Evolutionary conservation across 2,888 invertebrate genomes (phyloP).

Genomic region (Yponomeuta malinellus): DNA sequence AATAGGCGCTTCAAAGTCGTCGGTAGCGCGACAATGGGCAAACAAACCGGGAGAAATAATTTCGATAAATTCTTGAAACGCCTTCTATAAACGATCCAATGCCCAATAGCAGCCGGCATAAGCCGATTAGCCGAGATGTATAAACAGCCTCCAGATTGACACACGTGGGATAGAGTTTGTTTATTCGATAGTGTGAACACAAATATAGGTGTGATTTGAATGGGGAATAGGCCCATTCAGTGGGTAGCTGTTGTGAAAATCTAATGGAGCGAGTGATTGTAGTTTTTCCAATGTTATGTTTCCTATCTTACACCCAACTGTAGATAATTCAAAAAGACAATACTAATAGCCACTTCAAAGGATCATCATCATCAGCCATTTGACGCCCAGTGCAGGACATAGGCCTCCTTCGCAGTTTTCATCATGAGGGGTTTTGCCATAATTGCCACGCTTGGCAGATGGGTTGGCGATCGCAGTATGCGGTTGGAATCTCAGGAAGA

Average conservation of each 20-base stretch:
- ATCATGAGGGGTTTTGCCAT: no score
- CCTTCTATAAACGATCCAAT: slow-evolving; percentile 58
- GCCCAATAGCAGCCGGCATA: slow-evolving; percentile 49
- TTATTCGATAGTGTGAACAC: slow-evolving; percentile 16
- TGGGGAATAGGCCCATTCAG: not conserved
- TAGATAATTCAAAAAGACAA: no score
- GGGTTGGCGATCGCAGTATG: no score
- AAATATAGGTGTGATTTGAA: not conserved
- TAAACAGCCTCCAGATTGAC: slow-evolving; percentile 50
- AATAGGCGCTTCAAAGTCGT: slow-evolving; percentile 43
- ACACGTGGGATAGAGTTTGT: slow-evolving; percentile 47
- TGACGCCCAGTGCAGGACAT: no score
- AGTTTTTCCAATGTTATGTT: not conserved
- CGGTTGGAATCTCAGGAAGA: no score
- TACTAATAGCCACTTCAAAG: no score
- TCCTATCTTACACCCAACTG: no score
- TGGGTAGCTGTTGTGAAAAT: not conserved
- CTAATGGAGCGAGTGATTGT: not conserved
- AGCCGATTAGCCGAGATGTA: slow-evolving; percentile 66
- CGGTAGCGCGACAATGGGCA: slow-evolving; percentile 63
- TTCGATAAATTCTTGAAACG: slow-evolving; percentile 69
- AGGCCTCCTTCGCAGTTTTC: no score
- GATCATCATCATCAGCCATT: no score
- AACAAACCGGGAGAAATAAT: slow-evolving; percentile 70
- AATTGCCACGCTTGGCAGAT: no score